These are phyloP conservation scores for Lasioglossum zephyrum DNA, from an alignment of 2,888 invertebrate genomes.

Conservation along the genomic window DNA sequence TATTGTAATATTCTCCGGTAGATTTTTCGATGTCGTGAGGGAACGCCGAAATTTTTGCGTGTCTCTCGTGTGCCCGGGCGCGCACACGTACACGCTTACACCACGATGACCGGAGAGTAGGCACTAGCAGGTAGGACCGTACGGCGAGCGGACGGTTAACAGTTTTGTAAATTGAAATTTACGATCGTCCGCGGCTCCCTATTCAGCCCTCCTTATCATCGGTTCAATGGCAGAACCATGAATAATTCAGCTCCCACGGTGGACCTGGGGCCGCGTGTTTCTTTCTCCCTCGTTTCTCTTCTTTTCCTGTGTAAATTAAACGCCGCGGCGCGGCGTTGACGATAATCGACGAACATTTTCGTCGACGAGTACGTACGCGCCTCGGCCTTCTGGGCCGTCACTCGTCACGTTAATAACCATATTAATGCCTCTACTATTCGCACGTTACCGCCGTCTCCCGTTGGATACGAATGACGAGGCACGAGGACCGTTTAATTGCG, in stretches of 20 bases:
- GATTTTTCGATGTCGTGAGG: slow-evolving; percentile 1
- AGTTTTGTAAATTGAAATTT: slow-evolving; percentile 82
- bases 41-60: slow-evolving; percentile 3
- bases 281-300: slow-evolving; percentile 43
- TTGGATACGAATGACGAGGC: slow-evolving; percentile 22
- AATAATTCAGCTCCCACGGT: slow-evolving; percentile 77
- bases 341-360: slow-evolving; percentile 59
- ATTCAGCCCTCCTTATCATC: slow-evolving; percentile 68
- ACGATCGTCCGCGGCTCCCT: slow-evolving; percentile 61
- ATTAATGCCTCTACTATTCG: slow-evolving; percentile 41
- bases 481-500: slow-evolving; percentile 9
- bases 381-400: slow-evolving; percentile 13
- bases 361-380: slow-evolving; percentile 2
- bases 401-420: slow-evolving; percentile 38
- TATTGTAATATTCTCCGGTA: background rate
- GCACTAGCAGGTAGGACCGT: slow-evolving; percentile 65
- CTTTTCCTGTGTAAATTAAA: slow-evolving; percentile 67
- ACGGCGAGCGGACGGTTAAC: slow-evolving; percentile 72
- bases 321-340: slow-evolving; percentile 28
- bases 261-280: slow-evolving; percentile 60
- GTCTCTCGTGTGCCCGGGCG: background rate
- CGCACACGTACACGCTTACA: background rate
- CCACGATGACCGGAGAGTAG: slow-evolving; percentile 62
- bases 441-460: background rate
- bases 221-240: slow-evolving; percentile 73